Evolutionary conservation across 2,888 invertebrate genomes (phyloP), one percentile per base, ranked within the genome.

Genomic region (Ganaspis brasiliensis): DNA sequence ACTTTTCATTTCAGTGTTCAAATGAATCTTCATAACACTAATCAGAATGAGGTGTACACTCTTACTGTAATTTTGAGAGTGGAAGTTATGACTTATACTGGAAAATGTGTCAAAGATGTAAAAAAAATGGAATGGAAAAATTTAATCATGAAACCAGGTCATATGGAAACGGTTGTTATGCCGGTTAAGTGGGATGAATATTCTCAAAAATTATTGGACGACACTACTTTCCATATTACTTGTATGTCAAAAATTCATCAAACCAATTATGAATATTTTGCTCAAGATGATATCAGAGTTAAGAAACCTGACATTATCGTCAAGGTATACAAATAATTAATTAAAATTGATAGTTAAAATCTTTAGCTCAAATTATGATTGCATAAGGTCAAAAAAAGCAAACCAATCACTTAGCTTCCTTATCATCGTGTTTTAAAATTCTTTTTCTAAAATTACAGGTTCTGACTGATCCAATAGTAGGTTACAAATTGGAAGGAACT

Each of bases 281-380:
- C 95, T 0, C 95, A 96, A 76, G 97, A 95, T 89, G 97, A 98
- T 97, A 87, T n/a, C n/a, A n/a, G n/a, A n/a, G n/a, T n/a, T n/a
- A n/a, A n/a, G n/a, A n/a, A n/a, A n/a, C n/a, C n/a, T 0, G 97
- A 97, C 87, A 96, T 98, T 75, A 96, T 96, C 89, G 96, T 98
- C 77, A 92, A 93, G 85, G 91, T 91, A 82, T 0, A n/a, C n/a
- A n/a, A n/a, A n/a, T n/a, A n/a, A n/a, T n/a, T n/a, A n/a, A n/a
- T n/a, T n/a, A n/a, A n/a, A n/a, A n/a, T n/a, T n/a, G n/a, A n/a
- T n/a, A n/a, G n/a, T n/a, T n/a, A n/a, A n/a, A n/a, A n/a, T n/a
- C n/a, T n/a, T n/a, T n/a, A n/a, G n/a, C n/a, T n/a, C n/a, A n/a
- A n/a, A n/a, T n/a, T n/a, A n/a, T n/a, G n/a, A n/a, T n/a, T n/a